These are phyloP conservation scores for Temnothorax curvispinosus DNA, from an alignment of 1,140 invertebrate species.

Conservation along the genomic window DNA sequence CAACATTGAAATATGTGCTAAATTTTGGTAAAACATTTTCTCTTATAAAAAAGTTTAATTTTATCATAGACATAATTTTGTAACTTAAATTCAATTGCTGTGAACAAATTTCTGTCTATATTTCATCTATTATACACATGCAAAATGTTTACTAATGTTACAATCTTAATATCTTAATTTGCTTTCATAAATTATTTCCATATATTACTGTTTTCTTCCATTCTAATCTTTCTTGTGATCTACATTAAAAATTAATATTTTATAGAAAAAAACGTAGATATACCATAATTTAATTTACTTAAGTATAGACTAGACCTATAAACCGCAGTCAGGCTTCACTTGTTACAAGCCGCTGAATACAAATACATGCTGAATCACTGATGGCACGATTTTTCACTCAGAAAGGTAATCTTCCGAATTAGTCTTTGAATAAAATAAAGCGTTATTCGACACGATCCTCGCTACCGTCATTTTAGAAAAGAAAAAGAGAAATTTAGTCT, in stretches of 20 bases:
- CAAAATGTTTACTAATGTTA: not conserved
- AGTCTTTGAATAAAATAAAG: constrained; percentile 23
- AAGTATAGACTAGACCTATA: constrained; percentile 14
- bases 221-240: not conserved
- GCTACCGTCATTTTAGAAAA: not conserved
- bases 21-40: not conserved
- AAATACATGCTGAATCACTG: constrained; percentile 11
- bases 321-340: not conserved
- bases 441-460: not conserved
- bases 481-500: not conserved
- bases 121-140: not conserved
- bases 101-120: not conserved
- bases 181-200: not conserved
- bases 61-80: not conserved
- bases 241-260: not conserved
- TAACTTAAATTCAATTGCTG: not conserved
- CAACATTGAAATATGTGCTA: not conserved
- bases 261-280: not conserved
- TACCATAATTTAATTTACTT: constrained; percentile 23
- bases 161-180: constrained; percentile 6
- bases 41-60: not conserved
- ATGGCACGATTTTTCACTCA: constrained; percentile 21
- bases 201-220: not conserved
- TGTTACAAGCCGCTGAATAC: not conserved
- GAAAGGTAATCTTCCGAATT: constrained; percentile 6